Evolutionary conservation across 1,140 invertebrate genomes (phyloP).

Genomic region (Sweltsa coloradensis): DNA sequence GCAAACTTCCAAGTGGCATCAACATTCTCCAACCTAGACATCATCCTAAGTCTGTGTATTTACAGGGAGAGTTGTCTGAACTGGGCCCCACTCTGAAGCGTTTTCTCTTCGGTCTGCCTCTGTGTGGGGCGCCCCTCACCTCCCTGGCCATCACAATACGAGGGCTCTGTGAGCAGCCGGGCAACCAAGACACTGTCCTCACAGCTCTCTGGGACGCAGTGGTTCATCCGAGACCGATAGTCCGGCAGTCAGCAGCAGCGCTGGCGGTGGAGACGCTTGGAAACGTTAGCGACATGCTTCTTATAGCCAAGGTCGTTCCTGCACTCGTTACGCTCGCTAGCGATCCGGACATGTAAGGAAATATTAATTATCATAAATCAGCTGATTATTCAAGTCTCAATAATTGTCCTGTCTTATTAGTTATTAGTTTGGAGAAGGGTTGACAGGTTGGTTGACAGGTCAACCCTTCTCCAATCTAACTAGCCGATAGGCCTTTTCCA

Average conservation of each 20-base stretch:
- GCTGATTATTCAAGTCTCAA: too few species aligned
- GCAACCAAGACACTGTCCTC: slow-evolving; percentile 30
- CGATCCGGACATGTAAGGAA: slow-evolving; percentile 56
- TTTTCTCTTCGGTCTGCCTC: slow-evolving; percentile 36
- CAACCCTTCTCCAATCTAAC: too few species aligned
- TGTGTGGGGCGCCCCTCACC: slow-evolving; percentile 38
- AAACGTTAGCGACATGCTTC: slow-evolving; percentile 39
- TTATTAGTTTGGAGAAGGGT: too few species aligned
- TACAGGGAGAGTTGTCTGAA: too few species aligned
- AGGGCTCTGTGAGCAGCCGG: slow-evolving; percentile 23
- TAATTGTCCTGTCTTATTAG: too few species aligned
- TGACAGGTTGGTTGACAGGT: too few species aligned
- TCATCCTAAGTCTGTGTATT: too few species aligned
- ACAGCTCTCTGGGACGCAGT: slow-evolving; percentile 58
- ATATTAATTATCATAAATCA: too few species aligned
- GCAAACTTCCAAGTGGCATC: too few species aligned
- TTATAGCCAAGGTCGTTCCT: slow-evolving; percentile 46
- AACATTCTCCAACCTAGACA: too few species aligned
- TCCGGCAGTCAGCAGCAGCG: slow-evolving; percentile 42
- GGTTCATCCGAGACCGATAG: slow-evolving; percentile 45
- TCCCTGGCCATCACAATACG: slow-evolving; percentile 32
- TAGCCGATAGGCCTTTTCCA: too few species aligned
- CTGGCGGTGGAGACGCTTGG: slow-evolving; percentile 46
- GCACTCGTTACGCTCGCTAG: slow-evolving; percentile 57
- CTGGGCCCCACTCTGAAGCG: slow-evolving; percentile 35